Evolutionary conservation across 2,113 vertebrate genomes (phyloP).

Genomic region (Fregata magnificens): DNA sequence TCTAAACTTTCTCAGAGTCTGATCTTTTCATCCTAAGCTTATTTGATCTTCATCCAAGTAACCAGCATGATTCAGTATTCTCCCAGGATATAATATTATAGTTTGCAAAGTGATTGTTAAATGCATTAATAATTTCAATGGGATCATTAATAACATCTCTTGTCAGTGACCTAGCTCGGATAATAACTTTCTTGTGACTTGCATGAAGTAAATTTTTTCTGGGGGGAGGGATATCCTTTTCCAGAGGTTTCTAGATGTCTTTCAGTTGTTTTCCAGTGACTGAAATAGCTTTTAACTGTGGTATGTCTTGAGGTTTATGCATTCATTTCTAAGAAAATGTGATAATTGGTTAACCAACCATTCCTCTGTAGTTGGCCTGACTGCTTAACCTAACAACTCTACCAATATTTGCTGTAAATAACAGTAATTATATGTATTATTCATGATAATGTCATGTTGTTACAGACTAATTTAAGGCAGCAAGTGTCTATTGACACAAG

Average conservation of each 20-base stretch:
- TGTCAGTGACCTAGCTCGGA: constrained; percentile 71
- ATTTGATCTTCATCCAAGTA: constrained; percentile 71
- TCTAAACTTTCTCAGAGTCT: constrained; percentile 64
- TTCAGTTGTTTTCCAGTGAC: constrained; percentile 67
- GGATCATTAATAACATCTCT: constrained; percentile 74
- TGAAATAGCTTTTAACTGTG: constrained; percentile 64
- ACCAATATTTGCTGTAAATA: constrained; percentile 63
- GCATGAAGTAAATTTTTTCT: constrained; percentile 54
- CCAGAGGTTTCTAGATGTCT: constrained; percentile 66
- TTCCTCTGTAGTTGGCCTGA: constrained; percentile 51
- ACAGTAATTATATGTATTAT: constrained; percentile 43
- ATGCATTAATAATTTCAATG: constrained; percentile 73
- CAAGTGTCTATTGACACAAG: constrained; percentile 41
- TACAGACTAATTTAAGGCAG: constrained; percentile 49
- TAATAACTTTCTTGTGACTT: constrained; percentile 80
- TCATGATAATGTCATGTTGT: constrained; percentile 20
- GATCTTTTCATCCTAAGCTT: constrained; percentile 64
- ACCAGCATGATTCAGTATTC: constrained; percentile 70
- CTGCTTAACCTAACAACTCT: constrained; percentile 58
- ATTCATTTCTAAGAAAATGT: constrained; percentile 73
- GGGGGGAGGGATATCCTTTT: constrained; percentile 35
- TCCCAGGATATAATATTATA: constrained; percentile 67
- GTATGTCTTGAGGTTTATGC: constrained; percentile 68
- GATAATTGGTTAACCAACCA: constrained; percentile 68
- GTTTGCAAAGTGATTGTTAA: constrained; percentile 66